A percentile compares a stretch with the other conserved stretches of the same genome.
These are phyloP conservation scores for Zelleria hepariella DNA, from an alignment of 2,888 invertebrate species.

Conservation along the genomic window DNA sequence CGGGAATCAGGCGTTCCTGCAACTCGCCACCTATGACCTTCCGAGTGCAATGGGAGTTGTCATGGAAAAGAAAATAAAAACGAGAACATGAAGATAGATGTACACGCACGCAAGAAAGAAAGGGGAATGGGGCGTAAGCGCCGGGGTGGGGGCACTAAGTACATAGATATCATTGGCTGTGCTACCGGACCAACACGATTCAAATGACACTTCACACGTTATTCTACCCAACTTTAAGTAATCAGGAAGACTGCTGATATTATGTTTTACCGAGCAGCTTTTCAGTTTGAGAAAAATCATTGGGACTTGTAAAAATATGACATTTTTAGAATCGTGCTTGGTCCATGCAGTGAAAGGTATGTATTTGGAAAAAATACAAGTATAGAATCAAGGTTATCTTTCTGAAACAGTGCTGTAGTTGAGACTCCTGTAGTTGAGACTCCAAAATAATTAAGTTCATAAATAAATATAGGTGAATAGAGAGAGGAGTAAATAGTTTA, in stretches of 20 bases:
- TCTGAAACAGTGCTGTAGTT: slow-evolving; percentile 64
- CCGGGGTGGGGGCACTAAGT: neutral
- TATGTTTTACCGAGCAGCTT: too few relatives aligned
- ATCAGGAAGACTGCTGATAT: too few relatives aligned
- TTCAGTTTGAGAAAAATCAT: neutral
- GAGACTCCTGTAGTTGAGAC: neutral
- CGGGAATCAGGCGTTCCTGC: slow-evolving; percentile 99
- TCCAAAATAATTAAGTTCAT: slow-evolving; percentile 59
- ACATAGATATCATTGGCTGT: slow-evolving; percentile 17
- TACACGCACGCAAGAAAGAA: slow-evolving; percentile 37
- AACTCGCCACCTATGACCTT: slow-evolving; percentile 99
- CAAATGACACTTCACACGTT: neutral
- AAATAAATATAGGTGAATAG: slow-evolving; percentile 45
- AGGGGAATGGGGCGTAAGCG: slow-evolving; percentile 12
- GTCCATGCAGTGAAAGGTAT: slow-evolving; percentile 35
- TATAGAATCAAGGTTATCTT: slow-evolving; percentile 38
- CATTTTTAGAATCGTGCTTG: neutral
- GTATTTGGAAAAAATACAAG: slow-evolving; percentile 39
- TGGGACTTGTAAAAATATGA: neutral
- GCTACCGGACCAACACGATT: slow-evolving; percentile 14
- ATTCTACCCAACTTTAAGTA: too few relatives aligned
- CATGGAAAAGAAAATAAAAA: slow-evolving; percentile 80
- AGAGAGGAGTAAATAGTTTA: slow-evolving; percentile 17
- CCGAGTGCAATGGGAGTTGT: slow-evolving; percentile 87
- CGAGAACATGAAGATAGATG: slow-evolving; percentile 67